Evolutionary conservation across 2,888 invertebrate genomes (phyloP).

Genomic region (Labia minor): DNA sequence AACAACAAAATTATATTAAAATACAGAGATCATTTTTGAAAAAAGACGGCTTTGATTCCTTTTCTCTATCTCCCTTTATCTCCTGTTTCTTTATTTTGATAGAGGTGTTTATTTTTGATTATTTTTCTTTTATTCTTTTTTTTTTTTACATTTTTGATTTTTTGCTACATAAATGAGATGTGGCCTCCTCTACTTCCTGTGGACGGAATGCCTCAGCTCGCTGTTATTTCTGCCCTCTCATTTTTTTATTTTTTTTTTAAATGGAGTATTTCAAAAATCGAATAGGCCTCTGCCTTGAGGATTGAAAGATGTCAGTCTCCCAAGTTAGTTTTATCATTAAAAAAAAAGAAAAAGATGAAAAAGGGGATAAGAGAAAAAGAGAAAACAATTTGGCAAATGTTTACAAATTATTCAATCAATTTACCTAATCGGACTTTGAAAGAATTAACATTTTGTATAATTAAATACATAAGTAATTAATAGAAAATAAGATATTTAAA

Average conservation of each 20-base stretch:
- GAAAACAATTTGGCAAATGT: too few species aligned
- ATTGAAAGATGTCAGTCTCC: neutral
- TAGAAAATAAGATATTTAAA: too few species aligned
- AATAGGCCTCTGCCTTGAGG: constrained; percentile 8
- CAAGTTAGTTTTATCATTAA: too few species aligned
- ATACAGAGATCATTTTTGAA: neutral
- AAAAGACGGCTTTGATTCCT: neutral
- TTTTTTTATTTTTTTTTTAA: neutral
- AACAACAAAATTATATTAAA: neutral
- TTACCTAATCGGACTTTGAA: too few species aligned
- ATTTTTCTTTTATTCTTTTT: neutral
- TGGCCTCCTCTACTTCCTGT: neutral
- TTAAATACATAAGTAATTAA: too few species aligned
- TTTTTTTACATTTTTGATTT: neutral
- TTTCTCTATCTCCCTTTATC: neutral
- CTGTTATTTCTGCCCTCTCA: neutral
- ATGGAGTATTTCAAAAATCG: neutral
- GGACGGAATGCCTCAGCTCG: constrained; percentile 13
- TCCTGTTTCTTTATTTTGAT: neutral
- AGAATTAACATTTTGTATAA: too few species aligned
- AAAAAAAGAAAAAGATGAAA: too few species aligned
- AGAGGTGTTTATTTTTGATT: too few species aligned
- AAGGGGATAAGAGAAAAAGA: too few species aligned
- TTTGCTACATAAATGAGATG: neutral
- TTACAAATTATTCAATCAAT: too few species aligned